Conservation (phyloP, 1,140 invertebrate species). For the Hyles euphorbiae region DNA sequence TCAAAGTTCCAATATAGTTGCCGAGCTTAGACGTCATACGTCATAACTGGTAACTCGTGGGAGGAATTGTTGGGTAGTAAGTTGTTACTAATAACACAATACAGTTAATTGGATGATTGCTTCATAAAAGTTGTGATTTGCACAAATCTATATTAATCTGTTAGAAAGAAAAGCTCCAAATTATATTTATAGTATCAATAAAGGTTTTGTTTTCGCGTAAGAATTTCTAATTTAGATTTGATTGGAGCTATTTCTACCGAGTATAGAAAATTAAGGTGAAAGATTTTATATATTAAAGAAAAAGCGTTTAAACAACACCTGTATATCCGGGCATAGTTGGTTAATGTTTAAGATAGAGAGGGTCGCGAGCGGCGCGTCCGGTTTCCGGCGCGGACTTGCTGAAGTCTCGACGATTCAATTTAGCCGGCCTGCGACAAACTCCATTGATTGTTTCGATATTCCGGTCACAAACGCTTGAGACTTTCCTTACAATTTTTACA, state of each 20-base stretch:
- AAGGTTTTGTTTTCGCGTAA: too few relatives aligned
- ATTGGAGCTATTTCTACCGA: too few relatives aligned
- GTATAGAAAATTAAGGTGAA: too few relatives aligned
- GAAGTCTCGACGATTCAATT: slow-evolving; percentile 52
- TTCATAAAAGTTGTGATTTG: background rate
- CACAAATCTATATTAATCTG: too few relatives aligned
- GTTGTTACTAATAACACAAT: background rate
- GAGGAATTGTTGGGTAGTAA: too few relatives aligned
- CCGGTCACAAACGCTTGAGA: slow-evolving; percentile 46
- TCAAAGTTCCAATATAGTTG: too few relatives aligned
- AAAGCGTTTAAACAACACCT: slow-evolving; percentile 13
- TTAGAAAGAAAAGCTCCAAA: too few relatives aligned
- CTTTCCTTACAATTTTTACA: slow-evolving; percentile 24
- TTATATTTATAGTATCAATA: too few relatives aligned
- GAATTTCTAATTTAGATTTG: too few relatives aligned
- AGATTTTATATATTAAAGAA: too few relatives aligned
- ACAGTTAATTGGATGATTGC: background rate
- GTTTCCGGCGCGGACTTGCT: slow-evolving; percentile 38
- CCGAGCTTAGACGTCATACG: too few relatives aligned
- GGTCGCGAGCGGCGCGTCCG: slow-evolving; percentile 42
- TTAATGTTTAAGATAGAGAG: slow-evolving; percentile 34
- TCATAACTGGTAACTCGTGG: too few relatives aligned
- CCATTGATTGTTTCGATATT: slow-evolving; percentile 71
- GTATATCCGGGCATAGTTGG: slow-evolving; percentile 12
- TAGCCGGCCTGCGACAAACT: slow-evolving; percentile 58